These are phyloP conservation scores for Agrochola macilenta DNA, from an alignment of 2,888 invertebrate genomes.

Conservation along the genomic window DNA sequence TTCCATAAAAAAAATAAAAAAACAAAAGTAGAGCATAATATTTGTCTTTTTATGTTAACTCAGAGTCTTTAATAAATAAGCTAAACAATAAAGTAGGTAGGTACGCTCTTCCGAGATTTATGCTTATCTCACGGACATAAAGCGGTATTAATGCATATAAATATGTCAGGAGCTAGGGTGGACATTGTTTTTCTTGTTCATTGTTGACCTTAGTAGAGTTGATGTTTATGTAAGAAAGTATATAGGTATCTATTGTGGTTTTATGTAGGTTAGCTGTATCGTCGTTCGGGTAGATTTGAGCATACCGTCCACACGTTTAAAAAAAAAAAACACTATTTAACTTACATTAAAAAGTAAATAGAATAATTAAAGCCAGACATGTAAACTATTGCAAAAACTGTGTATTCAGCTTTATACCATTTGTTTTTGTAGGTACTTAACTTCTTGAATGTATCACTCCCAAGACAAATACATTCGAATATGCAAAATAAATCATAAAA, in stretches of 20 bases:
- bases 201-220: slow-evolving; percentile 14
- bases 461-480: background rate
- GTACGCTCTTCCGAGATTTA: slow-evolving; percentile 83
- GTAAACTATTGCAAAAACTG: background rate
- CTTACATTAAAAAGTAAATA: background rate
- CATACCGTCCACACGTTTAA: background rate
- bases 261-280: background rate
- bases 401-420: background rate
- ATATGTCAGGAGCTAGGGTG: slow-evolving; percentile 79
- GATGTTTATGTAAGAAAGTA: slow-evolving; percentile 12
- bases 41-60: slow-evolving; percentile 33
- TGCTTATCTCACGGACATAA: slow-evolving; percentile 85
- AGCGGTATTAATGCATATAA: slow-evolving; percentile 87
- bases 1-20: too few relatives aligned
- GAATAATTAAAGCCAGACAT: background rate
- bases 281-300: background rate
- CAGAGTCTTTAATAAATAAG: slow-evolving; percentile 79
- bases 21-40: slow-evolving; percentile 9
- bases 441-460: background rate
- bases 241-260: background rate
- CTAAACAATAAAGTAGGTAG: slow-evolving; percentile 83
- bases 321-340: background rate
- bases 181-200: slow-evolving; percentile 56
- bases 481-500: background rate
- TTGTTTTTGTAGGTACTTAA: background rate